A percentile compares a stretch with the other conserved stretches of the same genome.
These are phyloP conservation scores for Eudemis profundana DNA, from an alignment of 2,888 invertebrate species.

Conservation along the genomic window DNA sequence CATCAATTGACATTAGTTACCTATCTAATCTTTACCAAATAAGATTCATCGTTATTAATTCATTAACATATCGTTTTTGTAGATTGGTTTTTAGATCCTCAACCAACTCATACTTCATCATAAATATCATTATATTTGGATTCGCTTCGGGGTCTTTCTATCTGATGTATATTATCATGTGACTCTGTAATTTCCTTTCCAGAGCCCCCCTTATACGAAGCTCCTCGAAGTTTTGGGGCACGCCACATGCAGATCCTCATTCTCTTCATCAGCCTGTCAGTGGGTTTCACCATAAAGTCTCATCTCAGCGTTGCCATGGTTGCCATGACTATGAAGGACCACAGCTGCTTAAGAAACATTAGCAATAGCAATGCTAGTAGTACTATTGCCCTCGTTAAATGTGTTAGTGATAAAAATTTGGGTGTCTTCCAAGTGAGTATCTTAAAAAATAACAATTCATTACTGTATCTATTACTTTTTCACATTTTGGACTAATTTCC, in stretches of 20 bases:
- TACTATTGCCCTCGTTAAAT: background rate
- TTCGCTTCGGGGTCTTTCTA: background rate
- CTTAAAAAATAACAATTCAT: background rate
- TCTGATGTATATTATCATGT: background rate
- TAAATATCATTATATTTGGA: background rate
- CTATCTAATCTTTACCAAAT: too few species aligned
- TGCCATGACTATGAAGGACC: slow-evolving; percentile 62
- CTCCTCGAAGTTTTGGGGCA: slow-evolving; percentile 62
- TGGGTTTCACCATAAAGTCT: slow-evolving; percentile 56
- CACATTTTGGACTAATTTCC: too few species aligned
- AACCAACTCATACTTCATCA: background rate
- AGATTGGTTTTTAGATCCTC: too few species aligned
- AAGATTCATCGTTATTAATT: too few species aligned
- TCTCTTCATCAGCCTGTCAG: slow-evolving; percentile 62
- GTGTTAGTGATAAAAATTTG: background rate
- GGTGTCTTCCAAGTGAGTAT: slow-evolving; percentile 14
- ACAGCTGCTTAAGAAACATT: slow-evolving; percentile 29
- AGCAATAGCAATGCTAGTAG: slow-evolving; percentile 1
- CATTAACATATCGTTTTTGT: too few species aligned
- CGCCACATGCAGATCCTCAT: slow-evolving; percentile 65
- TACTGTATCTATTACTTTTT: too few species aligned
- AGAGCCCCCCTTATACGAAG: slow-evolving; percentile 46
- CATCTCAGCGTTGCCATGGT: slow-evolving; percentile 69
- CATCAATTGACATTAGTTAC: too few species aligned
- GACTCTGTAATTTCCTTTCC: slow-evolving; percentile 36